Evolutionary conservation across 2,797 vertebrate genomes (phyloP).

Genomic region (Delichon dasypus): DNA sequence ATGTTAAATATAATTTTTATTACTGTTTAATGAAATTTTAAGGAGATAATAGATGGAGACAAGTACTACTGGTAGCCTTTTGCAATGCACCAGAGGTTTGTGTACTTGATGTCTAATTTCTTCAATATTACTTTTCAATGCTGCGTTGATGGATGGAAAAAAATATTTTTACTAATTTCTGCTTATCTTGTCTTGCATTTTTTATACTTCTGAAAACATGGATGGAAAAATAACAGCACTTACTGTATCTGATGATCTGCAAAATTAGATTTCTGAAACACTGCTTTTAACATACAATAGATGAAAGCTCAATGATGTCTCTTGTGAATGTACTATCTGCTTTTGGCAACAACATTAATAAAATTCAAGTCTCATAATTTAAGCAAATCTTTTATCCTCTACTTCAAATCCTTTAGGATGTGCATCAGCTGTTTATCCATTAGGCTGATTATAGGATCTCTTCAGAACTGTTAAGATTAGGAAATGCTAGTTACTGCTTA

Average conservation of each 20-base stretch:
- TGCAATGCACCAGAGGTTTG: background rate
- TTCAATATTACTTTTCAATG: background rate
- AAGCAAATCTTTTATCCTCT: background rate
- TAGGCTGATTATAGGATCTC: conserved; percentile 16
- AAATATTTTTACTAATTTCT: conserved; percentile 17
- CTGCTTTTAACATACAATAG: background rate
- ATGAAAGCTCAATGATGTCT: background rate
- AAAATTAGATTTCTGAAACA: conserved; percentile 19
- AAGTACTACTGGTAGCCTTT: background rate
- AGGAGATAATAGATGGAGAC: background rate
- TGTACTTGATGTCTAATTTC: background rate
- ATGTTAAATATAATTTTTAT: background rate
- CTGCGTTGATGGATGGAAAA: background rate
- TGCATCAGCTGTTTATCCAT: background rate
- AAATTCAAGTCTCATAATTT: conserved; percentile 1
- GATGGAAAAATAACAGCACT: background rate
- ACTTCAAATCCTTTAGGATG: background rate
- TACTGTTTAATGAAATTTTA: background rate
- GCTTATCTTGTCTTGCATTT: conserved; percentile 4
- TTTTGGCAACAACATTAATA: background rate
- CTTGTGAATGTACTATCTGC: background rate
- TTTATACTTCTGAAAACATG: conserved; percentile 17
- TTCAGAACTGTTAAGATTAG: background rate
- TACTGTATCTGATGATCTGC: background rate
- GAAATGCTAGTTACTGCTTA: conserved; percentile 19